These are phyloP conservation scores for Serinus canaria DNA, from an alignment of 2,113 vertebrate genomes.

Conservation along the genomic window DNA sequence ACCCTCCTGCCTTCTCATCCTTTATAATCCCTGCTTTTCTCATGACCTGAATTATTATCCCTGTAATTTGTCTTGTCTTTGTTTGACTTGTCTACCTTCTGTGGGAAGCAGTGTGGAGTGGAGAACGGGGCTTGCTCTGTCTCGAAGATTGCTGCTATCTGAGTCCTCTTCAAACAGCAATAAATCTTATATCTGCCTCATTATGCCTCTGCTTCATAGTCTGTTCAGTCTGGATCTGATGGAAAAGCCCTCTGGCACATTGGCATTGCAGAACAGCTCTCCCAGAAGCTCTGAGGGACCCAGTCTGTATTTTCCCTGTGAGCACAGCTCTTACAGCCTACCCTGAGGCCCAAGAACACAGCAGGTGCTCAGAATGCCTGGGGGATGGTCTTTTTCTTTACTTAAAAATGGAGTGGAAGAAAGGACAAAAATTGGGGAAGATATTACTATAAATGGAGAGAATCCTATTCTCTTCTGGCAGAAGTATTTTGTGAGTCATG, in stretches of 20 bases:
- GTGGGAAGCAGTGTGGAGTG: not conserved
- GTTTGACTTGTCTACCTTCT: not conserved
- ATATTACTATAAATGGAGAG: constrained; percentile 50
- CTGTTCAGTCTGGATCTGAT: not conserved
- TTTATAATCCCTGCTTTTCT: not conserved
- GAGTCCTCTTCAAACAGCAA: not conserved
- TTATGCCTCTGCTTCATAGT: not conserved
- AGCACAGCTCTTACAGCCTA: not conserved
- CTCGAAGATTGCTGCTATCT: not conserved
- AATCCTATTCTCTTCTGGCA: not conserved
- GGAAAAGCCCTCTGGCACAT: not conserved
- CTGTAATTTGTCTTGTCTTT: constrained; percentile 12
- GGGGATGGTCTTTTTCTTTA: not conserved
- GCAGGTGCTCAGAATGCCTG: not conserved
- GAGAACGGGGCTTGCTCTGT: not conserved
- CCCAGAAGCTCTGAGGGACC: not conserved
- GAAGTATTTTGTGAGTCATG: constrained; percentile 33
- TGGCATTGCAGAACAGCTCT: not conserved
- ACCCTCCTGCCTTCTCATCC: not conserved
- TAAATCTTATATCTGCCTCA: not conserved
- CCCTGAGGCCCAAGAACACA: not conserved
- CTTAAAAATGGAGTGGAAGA: not conserved
- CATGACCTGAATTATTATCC: not conserved
- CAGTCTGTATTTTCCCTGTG: fast-evolving
- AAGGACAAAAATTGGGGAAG: not conserved